A percentile compares a stretch with the other conserved stretches of the same genome.
phyloP scores from a whole-genome alignment of 2,113 vertebrate genomes.

The Phyllostomus hastatus region DNA sequence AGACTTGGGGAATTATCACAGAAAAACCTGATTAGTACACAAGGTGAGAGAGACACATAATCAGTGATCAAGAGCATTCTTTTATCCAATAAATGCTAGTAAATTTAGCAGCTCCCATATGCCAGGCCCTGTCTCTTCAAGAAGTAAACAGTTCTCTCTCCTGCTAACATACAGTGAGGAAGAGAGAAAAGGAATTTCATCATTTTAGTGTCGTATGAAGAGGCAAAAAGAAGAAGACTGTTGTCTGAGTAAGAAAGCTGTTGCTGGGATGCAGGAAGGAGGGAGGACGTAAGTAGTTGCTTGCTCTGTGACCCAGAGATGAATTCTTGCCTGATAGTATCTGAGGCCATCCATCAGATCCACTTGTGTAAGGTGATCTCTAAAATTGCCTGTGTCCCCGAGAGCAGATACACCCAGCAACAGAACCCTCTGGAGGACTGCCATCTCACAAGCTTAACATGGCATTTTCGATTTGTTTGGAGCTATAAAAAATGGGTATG shows the following conservation, averaged over 20 bases:
- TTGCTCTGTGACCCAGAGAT: background rate
- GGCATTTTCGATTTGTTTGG: conserved; percentile 70
- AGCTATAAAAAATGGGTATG: conserved; percentile 75
- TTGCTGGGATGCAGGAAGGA: background rate
- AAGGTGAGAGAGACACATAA: background rate
- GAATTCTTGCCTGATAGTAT: conserved; percentile 43
- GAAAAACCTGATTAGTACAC: background rate
- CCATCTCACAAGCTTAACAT: conserved; percentile 71
- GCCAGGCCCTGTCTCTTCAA: background rate
- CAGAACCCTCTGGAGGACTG: conserved; percentile 70
- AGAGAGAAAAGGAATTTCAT: background rate
- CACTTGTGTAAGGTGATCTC: conserved; percentile 66
- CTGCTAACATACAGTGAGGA: background rate
- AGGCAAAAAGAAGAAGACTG: background rate
- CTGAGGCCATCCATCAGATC: conserved; percentile 64
- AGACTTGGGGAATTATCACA: background rate
- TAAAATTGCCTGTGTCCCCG: conserved; percentile 64
- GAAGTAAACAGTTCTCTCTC: background rate
- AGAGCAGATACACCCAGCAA: conserved; percentile 38
- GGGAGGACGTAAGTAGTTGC: background rate
- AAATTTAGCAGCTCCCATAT: background rate
- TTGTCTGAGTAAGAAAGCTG: background rate
- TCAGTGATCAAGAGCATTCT: background rate
- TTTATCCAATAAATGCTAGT: background rate
- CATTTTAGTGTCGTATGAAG: background rate